phyloP scores from a whole-genome alignment of 1,140 invertebrate genomes.

The Formica selysi region DNA sequence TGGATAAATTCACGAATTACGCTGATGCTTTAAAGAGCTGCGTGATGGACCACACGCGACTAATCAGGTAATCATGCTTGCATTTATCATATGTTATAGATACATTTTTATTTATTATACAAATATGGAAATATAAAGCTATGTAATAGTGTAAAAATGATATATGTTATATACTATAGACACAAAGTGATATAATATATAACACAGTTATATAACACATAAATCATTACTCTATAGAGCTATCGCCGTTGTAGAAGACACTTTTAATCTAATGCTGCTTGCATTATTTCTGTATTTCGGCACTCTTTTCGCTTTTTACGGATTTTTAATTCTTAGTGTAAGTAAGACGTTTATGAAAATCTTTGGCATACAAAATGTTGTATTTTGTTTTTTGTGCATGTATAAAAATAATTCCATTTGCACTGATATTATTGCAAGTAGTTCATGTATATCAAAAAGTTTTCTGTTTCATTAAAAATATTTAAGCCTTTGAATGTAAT shows the following conservation, averaged over 20 bases:
- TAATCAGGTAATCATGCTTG: slow-evolving; percentile 28
- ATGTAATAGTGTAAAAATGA: too few species aligned
- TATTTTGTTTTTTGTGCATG: not conserved
- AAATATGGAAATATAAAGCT: too few species aligned
- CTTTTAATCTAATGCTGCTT: slow-evolving; percentile 29
- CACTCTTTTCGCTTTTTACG: not conserved
- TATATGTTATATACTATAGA: not conserved
- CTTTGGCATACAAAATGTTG: not conserved
- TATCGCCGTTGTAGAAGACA: slow-evolving; percentile 10
- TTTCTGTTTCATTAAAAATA: too few species aligned
- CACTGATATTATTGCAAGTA: not conserved
- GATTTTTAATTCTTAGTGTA: slow-evolving; percentile 25
- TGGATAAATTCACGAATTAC: not conserved
- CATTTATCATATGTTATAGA: not conserved
- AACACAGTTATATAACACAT: too few species aligned
- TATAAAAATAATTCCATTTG: not conserved
- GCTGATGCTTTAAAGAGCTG: not conserved
- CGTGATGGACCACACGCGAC: not conserved
- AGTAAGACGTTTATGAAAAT: not conserved
- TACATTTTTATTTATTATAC: too few species aligned
- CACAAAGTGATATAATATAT: not conserved
- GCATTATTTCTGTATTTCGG: slow-evolving; percentile 34
- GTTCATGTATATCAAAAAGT: not conserved
- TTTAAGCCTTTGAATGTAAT: too few species aligned
- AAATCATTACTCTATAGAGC: slow-evolving; percentile 11